Evolutionary conservation across 2,113 vertebrate genomes (phyloP).

Genomic region (Symphodus melops): DNA sequence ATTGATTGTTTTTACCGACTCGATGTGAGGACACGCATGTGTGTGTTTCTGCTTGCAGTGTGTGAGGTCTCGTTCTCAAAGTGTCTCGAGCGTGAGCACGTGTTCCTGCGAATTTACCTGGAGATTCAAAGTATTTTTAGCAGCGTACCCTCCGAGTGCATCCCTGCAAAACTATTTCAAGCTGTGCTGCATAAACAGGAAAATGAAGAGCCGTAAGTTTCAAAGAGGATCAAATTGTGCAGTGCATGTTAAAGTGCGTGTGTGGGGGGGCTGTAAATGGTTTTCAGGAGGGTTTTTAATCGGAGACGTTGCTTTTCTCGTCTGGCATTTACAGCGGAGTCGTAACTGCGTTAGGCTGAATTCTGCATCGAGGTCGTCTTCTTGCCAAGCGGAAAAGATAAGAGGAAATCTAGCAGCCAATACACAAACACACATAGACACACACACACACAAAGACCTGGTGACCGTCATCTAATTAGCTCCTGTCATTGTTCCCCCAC

Average conservation of each 20-base stretch:
- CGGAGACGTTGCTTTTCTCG: background rate
- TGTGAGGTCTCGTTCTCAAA: slow-evolving; percentile 19
- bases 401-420: slow-evolving; percentile 54
- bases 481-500: slow-evolving; percentile 74
- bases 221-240: background rate
- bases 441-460: slow-evolving; percentile 37
- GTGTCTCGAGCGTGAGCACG: background rate
- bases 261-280: background rate
- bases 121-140: slow-evolving; percentile 31
- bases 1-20: slow-evolving; percentile 35
- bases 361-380: slow-evolving; percentile 49
- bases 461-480: slow-evolving; percentile 72
- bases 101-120: slow-evolving; percentile 28
- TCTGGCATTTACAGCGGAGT: background rate
- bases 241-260: background rate
- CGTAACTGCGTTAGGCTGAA: slow-evolving; percentile 16
- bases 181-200: slow-evolving; percentile 17
- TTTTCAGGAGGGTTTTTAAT: slow-evolving; percentile 24
- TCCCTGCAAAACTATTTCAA: slow-evolving; percentile 17
- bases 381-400: slow-evolving; percentile 57
- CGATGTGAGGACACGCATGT: background rate
- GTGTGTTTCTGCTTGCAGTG: background rate
- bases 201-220: background rate
- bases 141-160: background rate
- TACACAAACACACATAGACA: slow-evolving; percentile 4